These are phyloP conservation scores for Sebastes steindachneri DNA, from an alignment of 2,797 vertebrate genomes.

Conservation along the genomic window DNA sequence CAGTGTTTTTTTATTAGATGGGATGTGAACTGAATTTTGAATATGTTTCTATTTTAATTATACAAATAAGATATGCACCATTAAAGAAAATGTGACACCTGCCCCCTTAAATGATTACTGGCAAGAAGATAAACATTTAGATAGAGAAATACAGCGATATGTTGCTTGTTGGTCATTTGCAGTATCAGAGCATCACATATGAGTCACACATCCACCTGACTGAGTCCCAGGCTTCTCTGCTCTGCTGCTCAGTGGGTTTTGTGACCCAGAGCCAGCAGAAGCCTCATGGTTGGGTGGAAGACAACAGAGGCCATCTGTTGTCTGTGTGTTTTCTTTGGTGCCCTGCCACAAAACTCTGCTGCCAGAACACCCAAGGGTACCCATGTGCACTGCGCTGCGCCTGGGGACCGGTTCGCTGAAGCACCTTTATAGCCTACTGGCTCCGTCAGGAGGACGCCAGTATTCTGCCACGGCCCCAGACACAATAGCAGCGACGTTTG, in stretches of 20 bases:
- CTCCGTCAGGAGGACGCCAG: slow-evolving; percentile 36
- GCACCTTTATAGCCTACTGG: slow-evolving; percentile 61
- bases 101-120: not conserved
- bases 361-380: slow-evolving; percentile 69
- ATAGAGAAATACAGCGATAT: not conserved
- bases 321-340: slow-evolving; percentile 75
- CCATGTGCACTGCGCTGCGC: slow-evolving; percentile 44
- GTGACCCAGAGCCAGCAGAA: slow-evolving; percentile 50
- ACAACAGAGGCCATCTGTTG: slow-evolving; percentile 74
- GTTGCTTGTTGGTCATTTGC: not conserved
- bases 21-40: not conserved
- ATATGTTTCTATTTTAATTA: not conserved
- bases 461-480: slow-evolving; percentile 37
- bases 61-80: not conserved
- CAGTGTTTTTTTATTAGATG: not conserved
- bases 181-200: not conserved
- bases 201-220: slow-evolving; percentile 35
- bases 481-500: slow-evolving; percentile 49
- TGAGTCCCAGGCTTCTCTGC: slow-evolving; percentile 10
- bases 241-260: slow-evolving; percentile 44
- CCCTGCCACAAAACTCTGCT: slow-evolving; percentile 64
- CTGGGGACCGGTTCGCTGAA: slow-evolving; percentile 53
- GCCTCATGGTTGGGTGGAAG: slow-evolving; percentile 59
- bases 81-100: not conserved
- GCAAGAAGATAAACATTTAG: not conserved